phyloP scores from a whole-genome alignment of 2,113 vertebrate genomes.

The Psephotus haematonotus region DNA sequence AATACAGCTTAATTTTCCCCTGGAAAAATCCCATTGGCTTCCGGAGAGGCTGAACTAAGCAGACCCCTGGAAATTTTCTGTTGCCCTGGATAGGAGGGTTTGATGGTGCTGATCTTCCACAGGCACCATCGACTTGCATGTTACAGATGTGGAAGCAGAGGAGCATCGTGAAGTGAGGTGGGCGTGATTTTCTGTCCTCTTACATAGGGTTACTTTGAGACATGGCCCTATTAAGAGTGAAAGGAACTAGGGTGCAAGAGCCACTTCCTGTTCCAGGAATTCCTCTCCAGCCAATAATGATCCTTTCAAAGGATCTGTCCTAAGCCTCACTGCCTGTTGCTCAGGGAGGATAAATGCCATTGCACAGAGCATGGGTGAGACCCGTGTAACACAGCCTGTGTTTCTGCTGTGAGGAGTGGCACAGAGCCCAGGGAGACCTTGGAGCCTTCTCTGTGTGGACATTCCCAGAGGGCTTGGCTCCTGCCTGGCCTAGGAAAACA shows the following conservation, averaged over 20 bases:
- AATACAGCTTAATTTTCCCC: neutral
- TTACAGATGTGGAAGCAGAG: neutral
- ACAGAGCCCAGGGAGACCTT: neutral
- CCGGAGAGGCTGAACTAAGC: neutral
- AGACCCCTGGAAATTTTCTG: neutral
- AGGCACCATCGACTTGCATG: fast-evolving
- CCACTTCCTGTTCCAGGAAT: neutral
- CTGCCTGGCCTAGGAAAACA: neutral
- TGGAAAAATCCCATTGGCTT: neutral
- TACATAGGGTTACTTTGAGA: neutral
- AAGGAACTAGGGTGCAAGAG: neutral
- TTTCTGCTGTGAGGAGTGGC: neutral
- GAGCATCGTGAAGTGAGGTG: neutral
- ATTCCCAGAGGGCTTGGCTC: neutral
- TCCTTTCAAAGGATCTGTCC: neutral
- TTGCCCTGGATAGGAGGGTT: neutral
- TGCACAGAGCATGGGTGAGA: neutral
- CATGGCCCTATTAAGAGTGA: neutral
- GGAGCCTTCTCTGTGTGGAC: neutral
- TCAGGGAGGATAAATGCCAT: neutral
- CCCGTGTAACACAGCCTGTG: fast-evolving
- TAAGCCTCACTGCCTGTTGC: neutral
- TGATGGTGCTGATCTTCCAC: neutral
- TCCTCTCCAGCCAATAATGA: neutral
- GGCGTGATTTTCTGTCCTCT: neutral